Percentiles rank a stretch among this genome's conserved stretches.
These are phyloP conservation scores for Apostichopus californicus DNA, from an alignment of 35 echinoderm and acorn worm genomes.

Conservation along the genomic window DNA sequence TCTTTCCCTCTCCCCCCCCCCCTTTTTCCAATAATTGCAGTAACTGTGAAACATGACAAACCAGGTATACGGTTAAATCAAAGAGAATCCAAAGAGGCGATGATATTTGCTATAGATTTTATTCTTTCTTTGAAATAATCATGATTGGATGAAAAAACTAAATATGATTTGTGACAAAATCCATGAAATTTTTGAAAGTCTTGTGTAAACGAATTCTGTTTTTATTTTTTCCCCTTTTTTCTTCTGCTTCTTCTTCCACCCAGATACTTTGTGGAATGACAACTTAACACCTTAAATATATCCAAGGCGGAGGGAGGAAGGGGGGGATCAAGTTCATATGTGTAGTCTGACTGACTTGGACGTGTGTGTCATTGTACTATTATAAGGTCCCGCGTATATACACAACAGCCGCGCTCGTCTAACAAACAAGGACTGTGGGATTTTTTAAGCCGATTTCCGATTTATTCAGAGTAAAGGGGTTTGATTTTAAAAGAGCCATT, in stretches of 20 bases:
- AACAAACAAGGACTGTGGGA: conserved; percentile 28
- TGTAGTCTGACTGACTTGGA: too few relatives aligned
- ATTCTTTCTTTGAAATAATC: not conserved
- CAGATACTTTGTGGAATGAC: conserved; percentile 28
- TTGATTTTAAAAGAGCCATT: conserved; percentile 41
- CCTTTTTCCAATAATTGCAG: not conserved
- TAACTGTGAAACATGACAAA: not conserved
- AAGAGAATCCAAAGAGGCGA: not conserved
- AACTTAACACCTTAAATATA: conserved; percentile 22
- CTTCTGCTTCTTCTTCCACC: not conserved
- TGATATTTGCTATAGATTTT: not conserved
- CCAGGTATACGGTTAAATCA: not conserved
- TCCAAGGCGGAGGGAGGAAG: too few relatives aligned
- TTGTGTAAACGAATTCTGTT: conserved; percentile 10
- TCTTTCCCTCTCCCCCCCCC: too few relatives aligned
- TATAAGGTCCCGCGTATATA: not conserved
- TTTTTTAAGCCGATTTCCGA: conserved; percentile 55
- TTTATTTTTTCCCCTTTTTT: too few relatives aligned
- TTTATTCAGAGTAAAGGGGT: conserved; percentile 27
- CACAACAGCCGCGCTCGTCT: not conserved
- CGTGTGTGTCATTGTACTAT: conserved; percentile 43
- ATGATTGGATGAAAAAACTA: conserved; percentile 11
- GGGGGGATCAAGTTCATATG: conserved; percentile 9
- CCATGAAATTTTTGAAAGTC: conserved; percentile 50
- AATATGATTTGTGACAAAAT: conserved; percentile 48